These are phyloP conservation scores for Ariopsis seemanni DNA, from an alignment of 2,113 vertebrate genomes.

Conservation along the genomic window DNA sequence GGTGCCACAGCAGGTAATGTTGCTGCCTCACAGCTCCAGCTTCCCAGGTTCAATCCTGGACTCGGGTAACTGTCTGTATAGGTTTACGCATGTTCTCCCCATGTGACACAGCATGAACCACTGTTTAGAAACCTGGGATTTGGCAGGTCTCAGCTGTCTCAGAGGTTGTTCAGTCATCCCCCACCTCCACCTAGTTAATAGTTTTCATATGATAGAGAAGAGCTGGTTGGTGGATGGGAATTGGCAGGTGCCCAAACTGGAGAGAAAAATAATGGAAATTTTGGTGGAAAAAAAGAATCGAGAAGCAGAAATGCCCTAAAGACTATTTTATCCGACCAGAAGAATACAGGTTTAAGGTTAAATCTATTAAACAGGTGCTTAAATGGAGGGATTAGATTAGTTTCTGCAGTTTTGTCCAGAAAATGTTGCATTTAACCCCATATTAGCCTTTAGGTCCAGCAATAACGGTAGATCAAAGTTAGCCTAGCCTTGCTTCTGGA, in stretches of 20 bases:
- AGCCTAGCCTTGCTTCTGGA: neutral
- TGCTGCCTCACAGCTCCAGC: neutral
- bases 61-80: neutral
- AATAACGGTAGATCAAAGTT: neutral
- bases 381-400: neutral
- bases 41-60: neutral
- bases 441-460: neutral
- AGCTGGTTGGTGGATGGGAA: neutral
- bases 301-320: slow-evolving; percentile 1
- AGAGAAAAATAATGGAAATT: neutral
- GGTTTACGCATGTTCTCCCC: neutral
- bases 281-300: neutral
- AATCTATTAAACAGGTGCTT: neutral
- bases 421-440: slow-evolving; percentile 20
- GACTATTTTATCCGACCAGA: neutral
- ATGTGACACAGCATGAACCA: neutral
- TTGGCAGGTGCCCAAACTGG: neutral
- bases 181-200: neutral
- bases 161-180: neutral
- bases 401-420: slow-evolving; percentile 1
- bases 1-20: neutral
- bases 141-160: neutral
- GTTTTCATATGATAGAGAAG: neutral
- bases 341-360: neutral
- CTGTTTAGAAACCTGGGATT: neutral